Conservation (phyloP, 2,113 vertebrate genomes). For the Pyxicephalus adspersus region DNA sequence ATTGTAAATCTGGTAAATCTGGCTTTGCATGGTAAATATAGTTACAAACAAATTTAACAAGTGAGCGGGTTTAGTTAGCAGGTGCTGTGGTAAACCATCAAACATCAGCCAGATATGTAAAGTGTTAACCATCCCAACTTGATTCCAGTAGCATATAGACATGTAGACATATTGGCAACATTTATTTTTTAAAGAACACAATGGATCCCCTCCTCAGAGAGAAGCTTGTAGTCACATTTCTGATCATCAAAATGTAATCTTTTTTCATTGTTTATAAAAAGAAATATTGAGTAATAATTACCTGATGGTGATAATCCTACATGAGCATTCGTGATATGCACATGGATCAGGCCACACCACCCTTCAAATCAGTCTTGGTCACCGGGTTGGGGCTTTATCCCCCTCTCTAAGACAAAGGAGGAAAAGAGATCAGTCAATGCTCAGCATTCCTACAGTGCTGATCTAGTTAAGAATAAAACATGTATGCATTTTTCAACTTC, state of each 20-base stretch:
- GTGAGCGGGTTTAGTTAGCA: too few species aligned
- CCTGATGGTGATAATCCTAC: constrained; percentile 38
- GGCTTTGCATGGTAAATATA: too few species aligned
- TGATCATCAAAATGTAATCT: background rate
- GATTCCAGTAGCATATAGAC: too few species aligned
- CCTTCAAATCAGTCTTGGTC: constrained; percentile 4
- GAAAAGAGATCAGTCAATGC: constrained; percentile 10
- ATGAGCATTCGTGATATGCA: constrained; percentile 11
- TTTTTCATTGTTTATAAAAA: background rate
- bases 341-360: constrained; percentile 3
- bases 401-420: constrained; percentile 8
- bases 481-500: constrained; percentile 23
- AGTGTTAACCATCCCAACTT: too few species aligned
- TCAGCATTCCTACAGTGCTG: background rate
- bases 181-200: too few species aligned
- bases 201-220: too few species aligned
- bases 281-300: constrained; percentile 14
- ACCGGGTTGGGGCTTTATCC: background rate
- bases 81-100: too few species aligned
- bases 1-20: too few species aligned
- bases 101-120: too few species aligned
- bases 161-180: too few species aligned
- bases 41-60: too few species aligned
- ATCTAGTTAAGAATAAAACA: background rate
- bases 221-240: too few species aligned